Conservation (phyloP, 2,113 vertebrate species). For the Oreochromis aureus region DNA sequence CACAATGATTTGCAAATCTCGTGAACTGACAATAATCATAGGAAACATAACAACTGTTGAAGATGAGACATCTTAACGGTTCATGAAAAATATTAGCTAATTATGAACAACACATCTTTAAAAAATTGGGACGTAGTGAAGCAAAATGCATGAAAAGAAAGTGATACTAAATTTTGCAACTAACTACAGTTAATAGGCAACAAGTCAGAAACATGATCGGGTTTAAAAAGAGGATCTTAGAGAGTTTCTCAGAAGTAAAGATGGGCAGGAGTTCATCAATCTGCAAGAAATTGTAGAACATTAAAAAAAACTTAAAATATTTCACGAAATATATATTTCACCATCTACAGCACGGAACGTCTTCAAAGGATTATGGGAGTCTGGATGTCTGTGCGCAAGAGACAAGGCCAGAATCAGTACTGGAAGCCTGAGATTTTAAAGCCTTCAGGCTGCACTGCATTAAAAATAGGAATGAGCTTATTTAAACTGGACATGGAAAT, state of each 20-base stretch:
- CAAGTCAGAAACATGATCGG: background rate
- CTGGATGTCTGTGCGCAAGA: background rate
- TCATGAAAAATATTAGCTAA: background rate
- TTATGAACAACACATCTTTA: background rate
- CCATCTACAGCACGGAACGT: background rate
- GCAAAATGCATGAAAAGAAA: background rate
- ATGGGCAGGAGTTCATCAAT: background rate
- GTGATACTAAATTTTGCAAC: background rate
- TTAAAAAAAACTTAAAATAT: background rate
- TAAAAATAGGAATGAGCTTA: background rate
- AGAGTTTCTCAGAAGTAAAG: background rate
- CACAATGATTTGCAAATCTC: background rate
- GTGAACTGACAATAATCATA: background rate
- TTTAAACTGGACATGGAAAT: background rate
- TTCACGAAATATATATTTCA: background rate
- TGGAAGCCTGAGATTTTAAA: background rate
- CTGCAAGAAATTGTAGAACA: background rate
- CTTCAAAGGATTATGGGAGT: background rate
- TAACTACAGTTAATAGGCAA: background rate
- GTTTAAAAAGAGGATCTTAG: background rate
- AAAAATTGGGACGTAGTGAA: rapidly evolving
- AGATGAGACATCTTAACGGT: background rate
- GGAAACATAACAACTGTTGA: background rate
- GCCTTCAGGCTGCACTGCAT: background rate
- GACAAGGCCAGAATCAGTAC: background rate